phyloP scores from a whole-genome alignment of 2,888 invertebrate genomes.

The Archaeoteleia sp. region DNA sequence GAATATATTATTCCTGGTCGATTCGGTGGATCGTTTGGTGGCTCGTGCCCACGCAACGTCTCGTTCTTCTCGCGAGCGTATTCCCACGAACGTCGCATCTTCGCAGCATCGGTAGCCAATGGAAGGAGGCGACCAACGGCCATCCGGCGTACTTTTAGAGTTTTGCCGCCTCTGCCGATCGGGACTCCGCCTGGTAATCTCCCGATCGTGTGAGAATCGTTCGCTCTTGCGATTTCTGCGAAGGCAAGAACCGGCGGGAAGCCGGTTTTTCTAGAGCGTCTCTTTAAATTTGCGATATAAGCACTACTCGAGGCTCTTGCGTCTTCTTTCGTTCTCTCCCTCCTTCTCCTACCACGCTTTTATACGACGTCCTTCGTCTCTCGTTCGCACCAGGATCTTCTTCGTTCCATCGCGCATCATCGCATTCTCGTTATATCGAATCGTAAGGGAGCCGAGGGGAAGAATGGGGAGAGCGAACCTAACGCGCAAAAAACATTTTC shows the following conservation, averaged over 20 bases:
- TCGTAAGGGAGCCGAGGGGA: too few relatives aligned
- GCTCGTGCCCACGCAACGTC: constrained; percentile 37
- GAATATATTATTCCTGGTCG: constrained; percentile 5
- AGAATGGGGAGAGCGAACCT: too few relatives aligned
- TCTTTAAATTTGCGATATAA: constrained; percentile 53
- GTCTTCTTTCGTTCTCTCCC: neutral
- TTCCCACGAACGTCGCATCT: constrained; percentile 38
- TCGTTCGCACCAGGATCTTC: neutral
- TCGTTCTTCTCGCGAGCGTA: constrained; percentile 21
- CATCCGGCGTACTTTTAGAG: constrained; percentile 17
- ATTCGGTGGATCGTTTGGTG: neutral
- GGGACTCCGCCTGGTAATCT: constrained; percentile 38
- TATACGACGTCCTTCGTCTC: constrained; percentile 1
- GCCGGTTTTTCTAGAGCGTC: constrained; percentile 53
- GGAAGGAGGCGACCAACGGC: constrained; percentile 12
- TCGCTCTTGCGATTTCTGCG: constrained; percentile 44
- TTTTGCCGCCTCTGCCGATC: constrained; percentile 11
- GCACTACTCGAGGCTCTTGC: constrained; percentile 33
- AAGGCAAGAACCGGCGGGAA: constrained; percentile 41
- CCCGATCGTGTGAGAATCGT: constrained; percentile 53
- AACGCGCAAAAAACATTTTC: too few relatives aligned
- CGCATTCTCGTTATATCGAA: too few relatives aligned
- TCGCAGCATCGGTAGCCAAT: neutral
- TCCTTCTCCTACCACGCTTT: neutral
- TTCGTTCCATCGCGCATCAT: neutral